Conservation (phyloP, 2,888 invertebrate species). For the Tetrapedia diversipes region DNA sequence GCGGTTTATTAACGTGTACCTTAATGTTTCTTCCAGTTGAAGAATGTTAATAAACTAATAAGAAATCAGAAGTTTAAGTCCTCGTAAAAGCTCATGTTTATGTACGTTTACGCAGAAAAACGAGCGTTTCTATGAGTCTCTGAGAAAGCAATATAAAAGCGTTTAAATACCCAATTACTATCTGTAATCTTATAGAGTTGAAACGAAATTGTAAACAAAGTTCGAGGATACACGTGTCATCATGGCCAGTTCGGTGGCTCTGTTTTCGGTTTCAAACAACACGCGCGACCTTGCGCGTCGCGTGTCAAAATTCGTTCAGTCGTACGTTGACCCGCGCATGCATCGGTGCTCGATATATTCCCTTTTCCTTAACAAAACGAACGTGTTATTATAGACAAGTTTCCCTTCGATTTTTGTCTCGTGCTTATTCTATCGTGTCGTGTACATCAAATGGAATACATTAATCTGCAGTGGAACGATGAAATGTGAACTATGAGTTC, state of each 20-base stretch:
- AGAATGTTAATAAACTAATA: slow-evolving; percentile 1
- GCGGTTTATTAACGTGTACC: not conserved
- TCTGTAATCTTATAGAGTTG: too few relatives aligned
- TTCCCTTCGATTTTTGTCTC: not conserved
- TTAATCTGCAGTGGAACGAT: not conserved
- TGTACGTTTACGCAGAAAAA: not conserved
- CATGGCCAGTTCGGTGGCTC: not conserved
- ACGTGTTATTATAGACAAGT: too few relatives aligned
- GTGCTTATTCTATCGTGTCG: not conserved
- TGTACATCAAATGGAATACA: not conserved
- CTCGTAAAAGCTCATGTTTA: not conserved
- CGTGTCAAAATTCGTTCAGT: not conserved
- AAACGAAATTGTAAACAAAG: not conserved
- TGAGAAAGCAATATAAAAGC: not conserved
- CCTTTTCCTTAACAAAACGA: not conserved
- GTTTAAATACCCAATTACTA: not conserved
- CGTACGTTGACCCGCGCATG: not conserved
- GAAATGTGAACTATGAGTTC: slow-evolving; percentile 2
- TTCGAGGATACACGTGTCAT: too few relatives aligned
- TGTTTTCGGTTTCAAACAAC: slow-evolving; percentile 9
- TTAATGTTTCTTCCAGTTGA: not conserved
- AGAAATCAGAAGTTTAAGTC: not conserved
- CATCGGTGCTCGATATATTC: not conserved
- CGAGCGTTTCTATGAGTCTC: not conserved
- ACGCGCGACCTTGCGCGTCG: not conserved